Base-by-base conservation (phyloP, 1,140 invertebrate species). In the Maconellicoccus hirsutus region DNA sequence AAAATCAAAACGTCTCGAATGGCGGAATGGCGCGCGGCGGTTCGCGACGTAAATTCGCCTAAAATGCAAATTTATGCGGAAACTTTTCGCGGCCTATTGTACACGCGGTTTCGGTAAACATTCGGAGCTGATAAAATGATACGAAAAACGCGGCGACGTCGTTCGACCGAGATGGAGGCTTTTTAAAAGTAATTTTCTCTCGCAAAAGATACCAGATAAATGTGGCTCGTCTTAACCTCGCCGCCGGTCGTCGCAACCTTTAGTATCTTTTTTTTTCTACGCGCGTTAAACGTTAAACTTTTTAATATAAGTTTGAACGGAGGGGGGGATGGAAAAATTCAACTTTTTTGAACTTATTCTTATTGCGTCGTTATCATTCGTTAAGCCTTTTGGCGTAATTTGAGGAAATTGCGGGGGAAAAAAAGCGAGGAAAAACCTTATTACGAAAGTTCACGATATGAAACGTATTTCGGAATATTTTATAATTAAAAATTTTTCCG, bases 321-420 rank as follows among this genome's bases (percentile, higher is more conserved):
- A n/a, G n/a, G n/a, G n/a, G n/a, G n/a, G n/a, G n/a, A n/a, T n/a
- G n/a, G 42, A 52, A 52, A 52, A 52, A 8, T 52, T 52, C 16
- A 52, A 52, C 42, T 52, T 52, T 52, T 52, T 52, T 52, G n/a
- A 52, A 52, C 42, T 52, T 52, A 52, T 52, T 52, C 42, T 52
- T 52, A 52, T 52, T 52, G n/a, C 42, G 42, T 52, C 42, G 42
- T 52, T 52, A 52, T 52, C 42, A 52, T 52, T 52, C 6, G 42
- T 52, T 19, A 19, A 52, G 42, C 42, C 42, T 16, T 52, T 52
- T 52, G 12, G 42, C 42, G 42, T 52, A 52, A 52, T 52, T 52
- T 19, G 42, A 52, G 12, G 12, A 12, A 33, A 12, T 33, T 6
- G 29, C n/a, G n/a, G n/a, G n/a, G n/a, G n/a, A n/a, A 33, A 33